Evolutionary conservation across 2,888 invertebrate species (phyloP).

Genomic region (Rhingia campestris): DNA sequence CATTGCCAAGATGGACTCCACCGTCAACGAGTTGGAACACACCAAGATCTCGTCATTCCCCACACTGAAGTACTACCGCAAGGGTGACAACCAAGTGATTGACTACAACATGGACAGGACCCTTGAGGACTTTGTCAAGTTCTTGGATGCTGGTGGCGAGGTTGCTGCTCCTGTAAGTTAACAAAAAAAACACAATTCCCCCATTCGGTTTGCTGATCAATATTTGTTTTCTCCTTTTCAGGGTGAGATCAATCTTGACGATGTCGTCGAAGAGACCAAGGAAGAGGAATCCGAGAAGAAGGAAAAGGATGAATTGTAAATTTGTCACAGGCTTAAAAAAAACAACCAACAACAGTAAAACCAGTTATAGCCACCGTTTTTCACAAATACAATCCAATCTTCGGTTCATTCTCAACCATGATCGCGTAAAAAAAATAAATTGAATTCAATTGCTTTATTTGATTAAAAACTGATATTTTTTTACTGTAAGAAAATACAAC

Average conservation of each 20-base stretch:
- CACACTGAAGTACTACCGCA: constrained; percentile 96
- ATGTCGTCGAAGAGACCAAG: constrained; percentile 77
- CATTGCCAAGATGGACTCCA: constrained; percentile 99
- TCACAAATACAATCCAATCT: constrained; percentile 71
- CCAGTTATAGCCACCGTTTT: constrained; percentile 67
- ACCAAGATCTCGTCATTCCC: constrained; percentile 97
- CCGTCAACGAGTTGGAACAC: constrained; percentile 98
- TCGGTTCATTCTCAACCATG: constrained; percentile 65
- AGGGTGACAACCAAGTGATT: constrained; percentile 93
- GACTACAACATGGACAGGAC: constrained; percentile 98
- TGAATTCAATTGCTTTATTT: constrained; percentile 43
- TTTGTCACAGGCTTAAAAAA: constrained; percentile 32
- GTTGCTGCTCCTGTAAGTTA: constrained; percentile 86
- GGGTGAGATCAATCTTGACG: constrained; percentile 78
- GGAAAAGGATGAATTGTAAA: constrained; percentile 83
- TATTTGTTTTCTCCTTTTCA: constrained; percentile 54
- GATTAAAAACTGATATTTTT: constrained; percentile 57
- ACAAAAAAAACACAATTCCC: neutral
- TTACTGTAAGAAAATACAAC: constrained; percentile 55
- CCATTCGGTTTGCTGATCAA: neutral
- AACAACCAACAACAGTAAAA: constrained; percentile 45
- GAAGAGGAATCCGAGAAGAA: constrained; percentile 78
- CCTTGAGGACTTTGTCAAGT: constrained; percentile 95
- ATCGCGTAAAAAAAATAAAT: constrained; percentile 46
- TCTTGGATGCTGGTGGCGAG: constrained; percentile 95